Evolutionary conservation across 2,888 invertebrate genomes (phyloP).

Genomic region (Cybosia mesomella): DNA sequence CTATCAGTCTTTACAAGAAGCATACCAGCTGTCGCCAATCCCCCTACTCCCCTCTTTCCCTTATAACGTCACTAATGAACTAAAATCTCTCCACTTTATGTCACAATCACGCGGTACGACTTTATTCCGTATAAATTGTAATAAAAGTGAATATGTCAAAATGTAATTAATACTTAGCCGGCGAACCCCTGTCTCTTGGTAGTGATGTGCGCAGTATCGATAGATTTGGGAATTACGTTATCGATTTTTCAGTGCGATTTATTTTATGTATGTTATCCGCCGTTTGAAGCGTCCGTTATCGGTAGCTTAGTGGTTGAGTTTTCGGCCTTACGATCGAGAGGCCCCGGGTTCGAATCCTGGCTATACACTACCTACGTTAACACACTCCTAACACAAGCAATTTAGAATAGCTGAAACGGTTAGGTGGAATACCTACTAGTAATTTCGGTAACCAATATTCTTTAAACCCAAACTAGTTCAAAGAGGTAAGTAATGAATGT

Average conservation of each 20-base stretch:
- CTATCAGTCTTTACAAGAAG: not conserved
- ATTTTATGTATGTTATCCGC: too few relatives aligned
- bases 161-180: constrained; percentile 82
- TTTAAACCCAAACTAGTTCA: too few relatives aligned
- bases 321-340: too few relatives aligned
- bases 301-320: too few relatives aligned
- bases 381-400: too few relatives aligned
- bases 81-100: constrained; percentile 23
- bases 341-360: too few relatives aligned
- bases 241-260: not conserved
- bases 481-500: too few relatives aligned
- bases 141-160: constrained; percentile 84
- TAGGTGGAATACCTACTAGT: too few relatives aligned
- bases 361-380: too few relatives aligned
- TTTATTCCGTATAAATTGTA: constrained; percentile 76
- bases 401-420: too few relatives aligned
- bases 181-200: constrained; percentile 68
- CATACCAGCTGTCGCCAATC: not conserved
- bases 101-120: constrained; percentile 53
- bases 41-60: not conserved
- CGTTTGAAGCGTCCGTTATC: too few relatives aligned
- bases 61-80: constrained; percentile 19
- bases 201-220: constrained; percentile 61
- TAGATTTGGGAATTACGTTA: constrained; percentile 13
- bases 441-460: too few relatives aligned